A percentile compares a stretch with the other conserved stretches of the same genome.
Conservation (phyloP, 2,888 invertebrate species). For the Caenorhabditis imperialis region DNA sequence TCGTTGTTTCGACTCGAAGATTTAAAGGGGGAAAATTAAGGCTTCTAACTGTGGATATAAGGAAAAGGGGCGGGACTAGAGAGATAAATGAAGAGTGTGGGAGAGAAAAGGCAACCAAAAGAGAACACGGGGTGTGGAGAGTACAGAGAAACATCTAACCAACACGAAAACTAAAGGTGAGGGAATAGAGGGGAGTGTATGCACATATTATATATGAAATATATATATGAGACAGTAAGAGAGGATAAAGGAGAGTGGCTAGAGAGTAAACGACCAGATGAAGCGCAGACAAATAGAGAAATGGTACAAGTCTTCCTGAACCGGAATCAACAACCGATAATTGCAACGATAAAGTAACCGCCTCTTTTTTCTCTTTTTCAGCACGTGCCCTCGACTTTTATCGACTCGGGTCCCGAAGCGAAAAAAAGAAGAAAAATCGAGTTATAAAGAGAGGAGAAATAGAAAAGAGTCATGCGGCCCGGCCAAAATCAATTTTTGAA, state of each 20-base stretch:
- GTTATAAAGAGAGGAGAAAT: neutral
- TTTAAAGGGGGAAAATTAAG: conserved; percentile 46
- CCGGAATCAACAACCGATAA: neutral
- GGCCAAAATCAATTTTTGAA: conserved; percentile 53
- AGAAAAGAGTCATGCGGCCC: conserved; percentile 1
- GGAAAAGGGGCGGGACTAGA: neutral
- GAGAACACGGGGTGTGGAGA: neutral
- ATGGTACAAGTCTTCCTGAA: conserved; percentile 12
- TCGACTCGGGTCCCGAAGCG: too few species aligned
- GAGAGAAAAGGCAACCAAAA: conserved; percentile 1
- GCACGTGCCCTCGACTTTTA: too few species aligned
- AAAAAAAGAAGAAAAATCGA: neutral
- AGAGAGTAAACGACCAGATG: neutral
- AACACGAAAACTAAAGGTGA: neutral
- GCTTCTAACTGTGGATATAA: conserved; percentile 17
- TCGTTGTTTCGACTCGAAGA: conserved; percentile 42
- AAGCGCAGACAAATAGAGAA: neutral
- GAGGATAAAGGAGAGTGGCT: conserved; percentile 5
- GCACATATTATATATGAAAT: conserved; percentile 14
- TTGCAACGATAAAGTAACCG: neutral
- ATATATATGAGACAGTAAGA: conserved; percentile 13
- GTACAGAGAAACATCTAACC: conserved; percentile 1
- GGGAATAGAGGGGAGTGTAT: conserved; percentile 6
- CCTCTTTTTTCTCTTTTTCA: too few species aligned
- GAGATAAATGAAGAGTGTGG: neutral